phyloP scores from a whole-genome alignment of 2,888 invertebrate species.

The Congeria kusceri region DNA sequence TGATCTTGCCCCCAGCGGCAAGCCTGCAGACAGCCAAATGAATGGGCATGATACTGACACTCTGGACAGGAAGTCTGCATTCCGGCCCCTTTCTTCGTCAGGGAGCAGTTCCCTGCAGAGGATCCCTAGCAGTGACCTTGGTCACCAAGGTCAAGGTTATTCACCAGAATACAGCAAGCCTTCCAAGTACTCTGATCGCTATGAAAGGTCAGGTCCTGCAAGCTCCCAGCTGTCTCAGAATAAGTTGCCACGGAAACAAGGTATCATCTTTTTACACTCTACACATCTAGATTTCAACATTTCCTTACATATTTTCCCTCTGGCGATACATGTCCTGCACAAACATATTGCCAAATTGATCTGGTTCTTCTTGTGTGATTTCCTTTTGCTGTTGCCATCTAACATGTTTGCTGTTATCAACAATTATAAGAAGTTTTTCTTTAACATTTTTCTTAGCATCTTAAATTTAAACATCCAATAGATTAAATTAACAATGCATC shows the following conservation, averaged over 20 bases:
- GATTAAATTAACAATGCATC: no score
- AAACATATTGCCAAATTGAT: no score
- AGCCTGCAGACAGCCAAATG: constrained; percentile 4
- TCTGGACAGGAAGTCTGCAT: constrained; percentile 69
- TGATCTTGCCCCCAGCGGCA: constrained; percentile 26
- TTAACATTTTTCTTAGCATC: no score
- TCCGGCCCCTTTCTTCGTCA: constrained; percentile 60
- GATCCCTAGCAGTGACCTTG: constrained; percentile 38
- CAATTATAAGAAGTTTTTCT: no score
- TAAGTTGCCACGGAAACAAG: constrained; percentile 48
- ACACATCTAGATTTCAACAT: no score
- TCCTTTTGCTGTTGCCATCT: no score
- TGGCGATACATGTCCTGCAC: no score
- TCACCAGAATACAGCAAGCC: constrained; percentile 37
- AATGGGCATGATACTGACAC: constrained; percentile 47
- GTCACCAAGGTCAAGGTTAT: constrained; percentile 42
- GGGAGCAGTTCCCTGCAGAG: constrained; percentile 54
- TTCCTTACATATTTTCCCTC: no score
- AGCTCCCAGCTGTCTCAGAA: constrained; percentile 58
- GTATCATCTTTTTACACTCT: constrained; percentile 17
- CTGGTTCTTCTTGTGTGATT: no score
- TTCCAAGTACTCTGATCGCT: constrained; percentile 26
- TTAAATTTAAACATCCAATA: no score
- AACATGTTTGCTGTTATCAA: no score
- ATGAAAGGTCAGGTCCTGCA: constrained; percentile 58